Percentiles rank a stretch among this genome's conserved stretches.
Conservation (phyloP, 2,888 invertebrate species). For the Homarus gammarus region DNA sequence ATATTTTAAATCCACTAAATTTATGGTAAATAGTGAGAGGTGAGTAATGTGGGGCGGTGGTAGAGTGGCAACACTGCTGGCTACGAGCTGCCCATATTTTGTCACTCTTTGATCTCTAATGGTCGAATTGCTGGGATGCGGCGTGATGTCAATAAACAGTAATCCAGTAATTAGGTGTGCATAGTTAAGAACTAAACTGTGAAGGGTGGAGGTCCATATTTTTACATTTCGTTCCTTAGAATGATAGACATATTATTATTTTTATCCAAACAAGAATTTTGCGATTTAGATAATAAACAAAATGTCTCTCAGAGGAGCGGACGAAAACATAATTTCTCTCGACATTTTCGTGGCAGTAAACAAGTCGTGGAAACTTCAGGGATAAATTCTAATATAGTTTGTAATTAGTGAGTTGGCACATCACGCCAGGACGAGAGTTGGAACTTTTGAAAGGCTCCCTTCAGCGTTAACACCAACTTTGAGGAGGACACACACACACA, state of each 20-base stretch:
- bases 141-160: constrained; percentile 26
- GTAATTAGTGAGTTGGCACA: constrained; percentile 15
- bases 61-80: background rate
- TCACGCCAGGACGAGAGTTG: background rate
- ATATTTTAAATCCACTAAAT: too few relatives aligned
- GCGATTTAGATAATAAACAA: background rate
- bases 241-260: too few relatives aligned
- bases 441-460: constrained; percentile 5
- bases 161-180: constrained; percentile 14
- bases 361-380: constrained; percentile 4
- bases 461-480: constrained; percentile 4
- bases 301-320: background rate
- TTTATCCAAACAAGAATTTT: background rate
- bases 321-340: background rate
- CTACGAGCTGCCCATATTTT: background rate
- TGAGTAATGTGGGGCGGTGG: too few relatives aligned
- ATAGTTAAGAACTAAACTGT: background rate
- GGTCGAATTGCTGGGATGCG: constrained; percentile 8
- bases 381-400: constrained; percentile 20
- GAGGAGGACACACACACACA: background rate
- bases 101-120: constrained; percentile 13
- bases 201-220: background rate
- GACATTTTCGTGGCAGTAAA: background rate
- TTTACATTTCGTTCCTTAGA: background rate
- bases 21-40: background rate